Evolutionary conservation across 1,140 invertebrate species (phyloP).

Genomic region (Leptinotarsa texana): DNA sequence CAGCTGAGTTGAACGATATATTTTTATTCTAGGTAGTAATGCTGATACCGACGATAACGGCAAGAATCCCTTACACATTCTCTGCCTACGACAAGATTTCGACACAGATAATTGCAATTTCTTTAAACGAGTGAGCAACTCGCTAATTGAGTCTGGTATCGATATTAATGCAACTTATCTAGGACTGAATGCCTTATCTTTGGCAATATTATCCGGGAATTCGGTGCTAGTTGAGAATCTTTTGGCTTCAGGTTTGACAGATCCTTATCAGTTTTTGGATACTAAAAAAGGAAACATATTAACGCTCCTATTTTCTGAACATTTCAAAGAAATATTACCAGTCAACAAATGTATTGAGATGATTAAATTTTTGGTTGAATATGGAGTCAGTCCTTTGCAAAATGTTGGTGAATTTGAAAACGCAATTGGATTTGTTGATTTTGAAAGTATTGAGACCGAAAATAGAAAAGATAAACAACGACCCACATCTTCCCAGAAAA

Average conservation of each 20-base stretch:
- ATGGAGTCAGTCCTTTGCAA: conserved; percentile 44
- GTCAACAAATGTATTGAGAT: conserved; percentile 35
- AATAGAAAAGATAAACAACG: conserved; percentile 28
- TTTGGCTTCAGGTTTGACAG: conserved; percentile 33
- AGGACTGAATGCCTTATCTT: conserved; percentile 46
- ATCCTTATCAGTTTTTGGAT: conserved; percentile 42
- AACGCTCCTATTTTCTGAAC: conserved; percentile 43
- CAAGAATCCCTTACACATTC: conserved; percentile 49
- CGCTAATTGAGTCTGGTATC: conserved; percentile 37
- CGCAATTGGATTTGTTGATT: conserved; percentile 36
- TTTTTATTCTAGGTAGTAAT: conserved; percentile 33
- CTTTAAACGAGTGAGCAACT: conserved; percentile 30
- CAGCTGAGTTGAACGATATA: too few species aligned
- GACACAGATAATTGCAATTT: conserved; percentile 28
- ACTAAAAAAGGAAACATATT: conserved; percentile 46
- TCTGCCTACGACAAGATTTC: conserved; percentile 48
- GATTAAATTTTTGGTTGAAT: conserved; percentile 37
- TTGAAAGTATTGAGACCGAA: conserved; percentile 21
- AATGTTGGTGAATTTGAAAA: conserved; percentile 37
- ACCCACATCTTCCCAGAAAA: neutral
- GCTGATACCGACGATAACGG: conserved; percentile 36
- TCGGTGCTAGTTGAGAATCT: conserved; percentile 36
- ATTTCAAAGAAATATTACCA: conserved; percentile 40
- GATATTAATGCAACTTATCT: conserved; percentile 41
- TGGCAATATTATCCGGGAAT: conserved; percentile 49